Conservation (phyloP, 2,797 vertebrate genomes). For the Paguma larvata region DNA sequence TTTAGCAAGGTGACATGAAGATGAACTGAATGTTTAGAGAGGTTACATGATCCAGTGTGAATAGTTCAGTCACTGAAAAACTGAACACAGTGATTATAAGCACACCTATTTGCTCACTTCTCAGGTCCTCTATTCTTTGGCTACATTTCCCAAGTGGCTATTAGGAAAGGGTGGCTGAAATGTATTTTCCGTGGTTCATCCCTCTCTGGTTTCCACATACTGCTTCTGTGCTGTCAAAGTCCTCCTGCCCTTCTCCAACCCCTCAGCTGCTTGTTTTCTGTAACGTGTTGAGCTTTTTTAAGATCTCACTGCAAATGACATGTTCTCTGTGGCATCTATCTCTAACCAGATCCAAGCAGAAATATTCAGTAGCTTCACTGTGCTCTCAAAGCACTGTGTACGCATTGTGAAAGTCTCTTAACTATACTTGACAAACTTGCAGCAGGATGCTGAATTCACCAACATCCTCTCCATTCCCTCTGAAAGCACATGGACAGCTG, state of each 20-base stretch:
- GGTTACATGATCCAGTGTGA: background rate
- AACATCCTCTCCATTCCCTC: background rate
- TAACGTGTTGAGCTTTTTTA: background rate
- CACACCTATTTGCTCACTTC: background rate
- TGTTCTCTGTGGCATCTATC: background rate
- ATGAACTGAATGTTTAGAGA: background rate
- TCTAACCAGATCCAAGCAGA: conserved; percentile 2
- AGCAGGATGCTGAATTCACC: background rate
- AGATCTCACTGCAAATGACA: background rate
- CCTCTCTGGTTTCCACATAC: background rate
- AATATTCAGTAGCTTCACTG: background rate
- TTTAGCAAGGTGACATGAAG: background rate
- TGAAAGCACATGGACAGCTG: background rate
- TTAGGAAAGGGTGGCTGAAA: background rate
- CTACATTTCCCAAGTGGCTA: background rate
- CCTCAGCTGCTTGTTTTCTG: background rate
- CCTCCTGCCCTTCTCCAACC: background rate
- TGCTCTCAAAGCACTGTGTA: background rate
- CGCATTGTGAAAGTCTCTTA: background rate
- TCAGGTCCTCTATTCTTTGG: background rate
- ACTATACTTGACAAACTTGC: background rate
- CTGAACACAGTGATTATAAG: background rate
- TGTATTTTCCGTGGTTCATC: background rate
- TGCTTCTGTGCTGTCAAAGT: background rate
- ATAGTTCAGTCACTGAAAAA: background rate